Conservation (phyloP, 2,888 invertebrate genomes). For the Drosophila atroscutellata region DNA sequence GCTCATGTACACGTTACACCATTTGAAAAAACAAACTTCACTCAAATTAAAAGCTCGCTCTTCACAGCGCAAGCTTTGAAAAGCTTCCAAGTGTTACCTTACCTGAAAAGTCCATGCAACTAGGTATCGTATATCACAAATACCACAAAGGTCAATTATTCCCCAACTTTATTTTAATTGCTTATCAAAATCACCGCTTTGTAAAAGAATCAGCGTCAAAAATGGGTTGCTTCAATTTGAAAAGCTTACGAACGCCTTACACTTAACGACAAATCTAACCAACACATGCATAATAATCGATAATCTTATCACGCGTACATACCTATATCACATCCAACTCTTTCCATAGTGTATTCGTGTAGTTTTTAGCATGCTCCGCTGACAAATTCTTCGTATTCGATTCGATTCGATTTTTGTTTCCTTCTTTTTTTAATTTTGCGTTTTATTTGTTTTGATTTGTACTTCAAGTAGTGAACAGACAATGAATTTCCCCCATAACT, state of each 20-base stretch:
- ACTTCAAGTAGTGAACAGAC: constrained; percentile 57
- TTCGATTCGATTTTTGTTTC: constrained; percentile 1
- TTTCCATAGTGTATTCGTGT: background rate
- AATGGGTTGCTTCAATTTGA: constrained; percentile 69
- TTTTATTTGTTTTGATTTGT: constrained; percentile 15
- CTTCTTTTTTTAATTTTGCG: background rate
- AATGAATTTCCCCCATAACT: constrained; percentile 76
- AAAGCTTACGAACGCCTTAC: constrained; percentile 69
- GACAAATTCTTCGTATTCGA: constrained; percentile 13
- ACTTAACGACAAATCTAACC: constrained; percentile 27
- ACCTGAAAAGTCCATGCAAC: constrained; percentile 18
- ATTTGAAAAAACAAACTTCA: constrained; percentile 5
- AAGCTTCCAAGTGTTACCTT: constrained; percentile 25
- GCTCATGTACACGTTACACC: constrained; percentile 3
- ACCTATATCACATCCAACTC: constrained; percentile 6
- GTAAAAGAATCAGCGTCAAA: constrained; percentile 26
- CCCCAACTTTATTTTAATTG: constrained; percentile 28
- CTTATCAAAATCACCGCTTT: constrained; percentile 32
- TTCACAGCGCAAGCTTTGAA: background rate
- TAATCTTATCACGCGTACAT: constrained; percentile 22
- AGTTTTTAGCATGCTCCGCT: constrained; percentile 35
- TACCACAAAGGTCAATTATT: constrained; percentile 16
- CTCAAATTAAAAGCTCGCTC: constrained; percentile 15
- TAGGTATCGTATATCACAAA: constrained; percentile 47
- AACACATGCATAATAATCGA: constrained; percentile 15